Evolutionary conservation across 2,113 vertebrate genomes (phyloP).

Genomic region (Corythaeola cristata): DNA sequence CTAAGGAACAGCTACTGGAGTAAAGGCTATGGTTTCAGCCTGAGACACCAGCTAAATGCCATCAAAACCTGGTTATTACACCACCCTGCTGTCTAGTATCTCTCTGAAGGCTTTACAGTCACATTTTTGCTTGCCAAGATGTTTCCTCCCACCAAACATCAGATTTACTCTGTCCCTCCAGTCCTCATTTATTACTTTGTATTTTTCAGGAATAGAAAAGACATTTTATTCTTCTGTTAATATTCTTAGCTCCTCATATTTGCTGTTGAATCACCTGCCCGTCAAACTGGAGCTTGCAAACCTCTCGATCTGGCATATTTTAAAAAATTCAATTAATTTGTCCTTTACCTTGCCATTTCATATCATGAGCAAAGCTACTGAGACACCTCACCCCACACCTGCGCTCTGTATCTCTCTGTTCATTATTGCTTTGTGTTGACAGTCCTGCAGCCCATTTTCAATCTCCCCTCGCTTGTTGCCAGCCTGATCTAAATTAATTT

Average conservation of each 20-base stretch:
- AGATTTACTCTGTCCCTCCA: neutral
- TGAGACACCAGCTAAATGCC: neutral
- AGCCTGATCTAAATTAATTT: neutral
- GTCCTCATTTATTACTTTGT: neutral
- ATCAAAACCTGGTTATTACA: neutral
- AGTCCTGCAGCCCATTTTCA: neutral
- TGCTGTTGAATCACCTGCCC: neutral
- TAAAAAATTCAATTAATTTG: neutral
- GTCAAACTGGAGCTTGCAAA: neutral
- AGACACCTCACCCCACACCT: neutral
- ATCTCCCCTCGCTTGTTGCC: neutral
- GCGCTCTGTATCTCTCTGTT: neutral
- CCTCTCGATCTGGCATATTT: neutral
- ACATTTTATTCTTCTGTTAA: neutral
- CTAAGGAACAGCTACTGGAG: neutral
- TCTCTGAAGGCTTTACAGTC: neutral
- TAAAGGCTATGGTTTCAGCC: neutral
- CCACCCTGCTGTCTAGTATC: neutral
- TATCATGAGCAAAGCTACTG: neutral
- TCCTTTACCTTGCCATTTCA: constrained; percentile 18
- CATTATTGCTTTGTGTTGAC: neutral
- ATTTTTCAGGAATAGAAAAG: neutral
- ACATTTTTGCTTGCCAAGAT: neutral
- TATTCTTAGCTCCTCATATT: neutral
- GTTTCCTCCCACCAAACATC: neutral